A percentile compares a stretch with the other conserved stretches of the same genome.
Evolutionary conservation across 2,888 invertebrate genomes (phyloP).

Genomic region (Podotricha telesiphe): DNA sequence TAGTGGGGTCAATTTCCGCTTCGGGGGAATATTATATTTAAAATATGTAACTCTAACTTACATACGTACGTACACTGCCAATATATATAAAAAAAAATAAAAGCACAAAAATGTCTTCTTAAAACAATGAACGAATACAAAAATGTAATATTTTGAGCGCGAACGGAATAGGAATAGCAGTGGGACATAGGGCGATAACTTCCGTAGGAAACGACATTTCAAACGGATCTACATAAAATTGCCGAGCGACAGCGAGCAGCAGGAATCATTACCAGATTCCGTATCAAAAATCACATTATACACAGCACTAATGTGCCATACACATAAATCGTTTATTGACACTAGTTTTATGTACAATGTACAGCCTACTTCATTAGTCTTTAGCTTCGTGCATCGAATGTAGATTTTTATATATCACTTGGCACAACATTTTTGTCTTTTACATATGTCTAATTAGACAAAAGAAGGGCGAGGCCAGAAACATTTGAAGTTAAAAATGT

Average conservation of each 20-base stretch:
- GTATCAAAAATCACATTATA: constrained; percentile 10
- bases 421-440: no score
- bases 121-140: constrained; percentile 29
- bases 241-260: constrained; percentile 23
- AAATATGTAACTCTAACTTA: no score
- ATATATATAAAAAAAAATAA: neutral
- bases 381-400: no score
- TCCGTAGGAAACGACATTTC: constrained; percentile 41
- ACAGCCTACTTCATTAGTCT: no score
- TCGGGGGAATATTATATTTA: no score
- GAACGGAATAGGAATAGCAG: constrained; percentile 33
- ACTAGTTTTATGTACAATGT: no score
- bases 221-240: constrained; percentile 41
- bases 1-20: no score
- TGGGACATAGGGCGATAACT: constrained; percentile 34
- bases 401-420: no score
- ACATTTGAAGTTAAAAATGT: no score
- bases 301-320: neutral
- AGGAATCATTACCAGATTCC: constrained; percentile 19
- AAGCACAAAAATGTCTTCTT: neutral
- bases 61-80: neutral
- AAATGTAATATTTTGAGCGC: constrained; percentile 27
- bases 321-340: no score
- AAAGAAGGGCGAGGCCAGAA: no score
- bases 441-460: no score